Evolutionary conservation across 2,888 invertebrate species (phyloP).

Genomic region (Ochropleura plecta): DNA sequence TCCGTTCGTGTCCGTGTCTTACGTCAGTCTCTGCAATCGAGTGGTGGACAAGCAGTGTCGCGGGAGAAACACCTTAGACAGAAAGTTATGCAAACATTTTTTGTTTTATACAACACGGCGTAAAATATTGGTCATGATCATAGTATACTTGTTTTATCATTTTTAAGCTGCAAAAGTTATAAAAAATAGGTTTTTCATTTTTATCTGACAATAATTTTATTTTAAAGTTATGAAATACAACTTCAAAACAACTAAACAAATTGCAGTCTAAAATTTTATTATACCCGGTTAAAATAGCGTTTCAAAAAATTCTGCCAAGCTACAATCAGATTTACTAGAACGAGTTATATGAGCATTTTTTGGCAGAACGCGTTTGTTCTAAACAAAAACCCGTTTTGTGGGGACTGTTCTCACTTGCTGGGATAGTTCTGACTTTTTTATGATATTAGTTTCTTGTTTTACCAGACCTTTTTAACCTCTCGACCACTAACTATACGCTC

Average conservation of each 20-base stretch:
- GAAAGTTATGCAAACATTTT: too few relatives aligned
- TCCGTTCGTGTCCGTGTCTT: too few relatives aligned
- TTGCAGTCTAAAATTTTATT: slow-evolving; percentile 11
- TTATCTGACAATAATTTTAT: not conserved
- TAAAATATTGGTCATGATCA: not conserved
- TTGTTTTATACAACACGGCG: too few relatives aligned
- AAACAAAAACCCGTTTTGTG: slow-evolving; percentile 58
- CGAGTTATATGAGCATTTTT: slow-evolving; percentile 67
- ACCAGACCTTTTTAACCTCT: not conserved
- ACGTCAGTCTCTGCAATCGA: too few relatives aligned
- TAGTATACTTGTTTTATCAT: not conserved
- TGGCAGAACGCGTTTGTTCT: slow-evolving; percentile 61
- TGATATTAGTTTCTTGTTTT: slow-evolving; percentile 28
- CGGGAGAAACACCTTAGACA: too few relatives aligned
- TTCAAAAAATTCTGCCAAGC: slow-evolving; percentile 51
- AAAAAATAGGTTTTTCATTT: not conserved
- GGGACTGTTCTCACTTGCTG: slow-evolving; percentile 57
- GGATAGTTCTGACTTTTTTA: slow-evolving; percentile 34
- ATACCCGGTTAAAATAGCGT: slow-evolving; percentile 23
- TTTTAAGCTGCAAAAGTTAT: not conserved
- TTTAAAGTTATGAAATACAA: not conserved
- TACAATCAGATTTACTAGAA: slow-evolving; percentile 65
- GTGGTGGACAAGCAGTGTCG: too few relatives aligned
- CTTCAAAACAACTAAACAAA: slow-evolving; percentile 14
- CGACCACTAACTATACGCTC: not conserved